Evolutionary conservation across 2,888 invertebrate species (phyloP), one percentile per base, ranked within the genome.

Genomic region (Torymus tubicola): DNA sequence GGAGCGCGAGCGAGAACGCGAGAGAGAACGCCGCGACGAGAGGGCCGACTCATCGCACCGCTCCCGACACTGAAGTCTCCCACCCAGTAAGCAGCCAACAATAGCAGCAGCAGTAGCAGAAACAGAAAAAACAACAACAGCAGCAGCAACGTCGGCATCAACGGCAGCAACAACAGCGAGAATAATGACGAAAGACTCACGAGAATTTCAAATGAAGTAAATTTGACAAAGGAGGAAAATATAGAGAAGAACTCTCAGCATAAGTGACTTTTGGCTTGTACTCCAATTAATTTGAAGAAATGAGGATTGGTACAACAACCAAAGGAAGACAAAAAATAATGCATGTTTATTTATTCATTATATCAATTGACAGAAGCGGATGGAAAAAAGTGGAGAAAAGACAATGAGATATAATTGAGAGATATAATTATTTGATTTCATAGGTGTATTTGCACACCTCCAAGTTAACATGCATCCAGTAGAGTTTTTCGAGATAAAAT

Each of bases 11-110:
- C 92, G 94, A 70, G 94, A 94, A 86, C 92, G 94, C 21, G 94
- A 95, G 87, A 92, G 94, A 82, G 93, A 93, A 85, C 92, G 94
- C 68, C 94, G 94, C 68, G 95, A 92, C 90, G 95, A 94, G 86
- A 87, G 91, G 84, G 91, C 89, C 81, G 92, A 92, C 85, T 92
- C 92, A 70, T 90, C 92, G 14, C 95, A 95, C 90, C 93, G 95
- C 86, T 94, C 95, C 84, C 92, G 95, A 87, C 95, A 95, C 91
- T 95, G 91, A 91, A 81, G 57, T 75, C n/a, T 16, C 63, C 13
- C 50, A 61, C 14, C 42, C 60, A 42, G 16, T 16, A 8, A 63
- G 42, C 61, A 42, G 42, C 42, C 64, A 64, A 55, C 64, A 42
- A 53, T 53, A 31, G 60, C 52, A n/a, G 11, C 42, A 42, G 55